phyloP scores from a whole-genome alignment of 2,888 invertebrate species.

The Lochmaea crataegi region DNA sequence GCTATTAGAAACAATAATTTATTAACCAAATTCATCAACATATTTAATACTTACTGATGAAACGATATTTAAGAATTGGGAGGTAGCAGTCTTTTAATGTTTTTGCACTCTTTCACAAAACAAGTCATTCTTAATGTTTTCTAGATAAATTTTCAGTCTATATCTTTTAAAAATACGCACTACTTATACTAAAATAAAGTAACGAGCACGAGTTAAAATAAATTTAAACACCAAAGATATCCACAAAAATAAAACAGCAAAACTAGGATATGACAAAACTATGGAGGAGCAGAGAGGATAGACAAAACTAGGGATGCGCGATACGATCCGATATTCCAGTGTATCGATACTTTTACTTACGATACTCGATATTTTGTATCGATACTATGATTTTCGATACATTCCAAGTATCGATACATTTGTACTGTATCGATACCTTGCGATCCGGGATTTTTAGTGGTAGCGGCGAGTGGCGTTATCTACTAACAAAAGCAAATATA shows the following conservation, averaged over 20 bases:
- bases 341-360: too few species aligned
- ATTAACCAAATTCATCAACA: not conserved
- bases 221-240: not conserved
- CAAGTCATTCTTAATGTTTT: not conserved
- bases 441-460: too few species aligned
- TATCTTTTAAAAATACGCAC: not conserved
- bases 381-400: too few species aligned
- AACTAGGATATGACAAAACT: not conserved
- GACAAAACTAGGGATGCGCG: too few species aligned
- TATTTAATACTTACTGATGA: not conserved
- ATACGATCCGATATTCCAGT: too few species aligned
- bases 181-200: not conserved
- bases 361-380: too few species aligned
- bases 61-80: not conserved
- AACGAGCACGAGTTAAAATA: not conserved
- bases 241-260: not conserved
- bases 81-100: not conserved
- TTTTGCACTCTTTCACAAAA: not conserved
- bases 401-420: too few species aligned
- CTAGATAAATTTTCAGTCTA: not conserved
- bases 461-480: too few species aligned
- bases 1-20: not conserved
- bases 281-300: too few species aligned
- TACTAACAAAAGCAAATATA: too few species aligned
- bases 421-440: too few species aligned